Evolutionary conservation across 2,113 vertebrate species (phyloP).

Genomic region (Etia nguti): DNA sequence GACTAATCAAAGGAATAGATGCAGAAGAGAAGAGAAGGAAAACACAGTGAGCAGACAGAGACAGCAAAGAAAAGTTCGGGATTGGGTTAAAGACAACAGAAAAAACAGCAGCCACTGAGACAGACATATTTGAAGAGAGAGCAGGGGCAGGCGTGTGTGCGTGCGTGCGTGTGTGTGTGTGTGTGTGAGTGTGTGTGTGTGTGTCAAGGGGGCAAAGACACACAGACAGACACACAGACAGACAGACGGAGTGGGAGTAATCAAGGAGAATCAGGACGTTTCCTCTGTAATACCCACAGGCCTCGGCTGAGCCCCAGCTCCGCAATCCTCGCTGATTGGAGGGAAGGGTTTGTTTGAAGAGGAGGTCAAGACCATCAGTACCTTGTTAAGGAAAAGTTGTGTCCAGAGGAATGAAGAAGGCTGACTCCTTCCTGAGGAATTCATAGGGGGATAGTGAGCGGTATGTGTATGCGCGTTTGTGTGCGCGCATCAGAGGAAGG

Average conservation of each 20-base stretch:
- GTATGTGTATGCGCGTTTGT: not conserved
- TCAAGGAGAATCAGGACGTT: constrained; percentile 68
- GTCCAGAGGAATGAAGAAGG: constrained; percentile 59
- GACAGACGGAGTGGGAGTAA: constrained; percentile 38
- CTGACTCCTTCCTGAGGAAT: constrained; percentile 65
- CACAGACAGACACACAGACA: not conserved
- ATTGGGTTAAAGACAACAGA: constrained; percentile 2
- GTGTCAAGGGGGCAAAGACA: not conserved
- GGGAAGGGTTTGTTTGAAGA: constrained; percentile 72
- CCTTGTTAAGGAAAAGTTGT: constrained; percentile 62
- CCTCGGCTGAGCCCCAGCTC: constrained; percentile 62
- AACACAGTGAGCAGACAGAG: not conserved
- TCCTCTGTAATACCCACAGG: constrained; percentile 68
- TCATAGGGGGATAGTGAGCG: constrained; percentile 33
- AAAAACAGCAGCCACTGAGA: constrained; percentile 39
- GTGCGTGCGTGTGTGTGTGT: not conserved
- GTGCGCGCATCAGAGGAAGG: not conserved
- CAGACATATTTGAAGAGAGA: constrained; percentile 15
- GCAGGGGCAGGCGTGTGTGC: not conserved
- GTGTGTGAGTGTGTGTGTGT: not conserved
- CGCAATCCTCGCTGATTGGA: constrained; percentile 70
- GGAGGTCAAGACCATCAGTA: constrained; percentile 68
- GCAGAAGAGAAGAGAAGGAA: not conserved
- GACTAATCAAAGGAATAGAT: not conserved
- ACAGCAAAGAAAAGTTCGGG: not conserved